phyloP scores from a whole-genome alignment of 1,140 invertebrate genomes.

The Eueides isabella region DNA sequence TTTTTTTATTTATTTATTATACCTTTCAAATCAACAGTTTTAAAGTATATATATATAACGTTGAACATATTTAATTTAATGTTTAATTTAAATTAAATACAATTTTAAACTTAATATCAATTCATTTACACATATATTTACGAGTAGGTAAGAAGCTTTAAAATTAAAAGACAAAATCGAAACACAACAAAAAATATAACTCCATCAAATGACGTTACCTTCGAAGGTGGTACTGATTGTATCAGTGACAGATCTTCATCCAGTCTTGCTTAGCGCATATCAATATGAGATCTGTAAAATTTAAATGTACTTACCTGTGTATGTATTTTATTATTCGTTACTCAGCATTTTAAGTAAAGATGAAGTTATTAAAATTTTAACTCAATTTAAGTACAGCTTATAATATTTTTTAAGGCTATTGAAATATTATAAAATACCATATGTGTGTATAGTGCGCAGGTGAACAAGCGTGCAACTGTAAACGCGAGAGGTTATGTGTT shows the following conservation, averaged over 20 bases:
- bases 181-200: not conserved
- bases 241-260: constrained; percentile 1
- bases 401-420: too few relatives aligned
- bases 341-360: not conserved
- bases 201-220: not conserved
- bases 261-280: not conserved
- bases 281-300: not conserved
- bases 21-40: too few relatives aligned
- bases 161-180: not conserved
- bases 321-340: not conserved
- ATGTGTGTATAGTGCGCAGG: too few relatives aligned
- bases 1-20: too few relatives aligned
- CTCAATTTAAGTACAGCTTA: too few relatives aligned
- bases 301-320: not conserved
- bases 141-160: not conserved
- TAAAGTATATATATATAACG: too few relatives aligned
- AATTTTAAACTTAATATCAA: not conserved
- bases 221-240: not conserved
- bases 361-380: not conserved
- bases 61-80: too few relatives aligned
- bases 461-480: too few relatives aligned
- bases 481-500: too few relatives aligned
- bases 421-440: too few relatives aligned
- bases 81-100: too few relatives aligned
- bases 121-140: not conserved